Evolutionary conservation across 2,797 vertebrate species (phyloP), one percentile per base, ranked within the genome.

Genomic region (Falco columbarius): DNA sequence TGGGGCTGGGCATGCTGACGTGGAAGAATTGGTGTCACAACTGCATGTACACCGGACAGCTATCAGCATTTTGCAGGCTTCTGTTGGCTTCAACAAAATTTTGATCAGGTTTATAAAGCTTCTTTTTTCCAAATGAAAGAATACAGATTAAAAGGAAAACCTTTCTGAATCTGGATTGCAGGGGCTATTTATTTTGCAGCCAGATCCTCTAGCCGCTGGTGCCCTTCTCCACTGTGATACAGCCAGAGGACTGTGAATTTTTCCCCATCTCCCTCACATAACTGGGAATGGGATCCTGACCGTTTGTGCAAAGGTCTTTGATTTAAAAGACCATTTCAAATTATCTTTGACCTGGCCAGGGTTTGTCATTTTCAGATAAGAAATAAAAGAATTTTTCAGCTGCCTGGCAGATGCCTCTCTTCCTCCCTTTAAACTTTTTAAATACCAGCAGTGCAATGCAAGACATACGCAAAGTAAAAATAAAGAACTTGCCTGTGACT

Each of bases 361-460:
- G 5, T 59, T 75, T 89, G 68, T 47, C 18, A 59, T 81, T 89
- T 92, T 89, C 81, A 62, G 51, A 81, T 61, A 86, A 88, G 46
- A 86, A 86, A 38, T 49, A 66, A 87, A 8, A 92, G 22, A 70
- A 83, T 44, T 9, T 5, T 59, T 89, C 59, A 67, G 26, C 74
- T 79, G 51, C n/a, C 29, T 70, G 42, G 20, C 12, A 93, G 23
- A 59, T 59, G 10, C 20, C 12, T 74, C 29, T 63, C 23, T 90
- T 74, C 40, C 13, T 68, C 20, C 7, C 13, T 52, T 82, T 34
- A 72, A 76, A 66, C 0, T 0, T 56, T 62, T 85, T 73, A 76
- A 87, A 68, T 71, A 54, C 6, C 29, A 56, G 16, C 0, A 0
- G 21, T 23, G 10, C 24, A 63, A 63, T 7, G 7, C 7, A 74